Base-by-base conservation (phyloP, 2,888 invertebrate species). In the Trichacis sp. region DNA sequence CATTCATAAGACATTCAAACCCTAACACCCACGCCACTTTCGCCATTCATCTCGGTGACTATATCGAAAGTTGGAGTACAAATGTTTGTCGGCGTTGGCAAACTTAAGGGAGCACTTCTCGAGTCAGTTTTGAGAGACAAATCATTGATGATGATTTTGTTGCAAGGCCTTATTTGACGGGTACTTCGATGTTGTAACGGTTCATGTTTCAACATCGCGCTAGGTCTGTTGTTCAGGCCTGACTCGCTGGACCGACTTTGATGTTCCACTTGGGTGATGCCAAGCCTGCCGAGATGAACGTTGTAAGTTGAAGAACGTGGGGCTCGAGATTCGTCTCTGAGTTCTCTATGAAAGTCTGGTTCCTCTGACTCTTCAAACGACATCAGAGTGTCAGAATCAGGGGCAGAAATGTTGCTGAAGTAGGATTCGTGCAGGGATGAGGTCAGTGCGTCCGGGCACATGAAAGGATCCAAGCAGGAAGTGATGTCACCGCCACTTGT, bases 231-330 rank as follows among this genome's bases (percentile, higher is more conserved):
- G 1, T 67, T 68, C 5, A 74, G 70, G 33, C 83, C 71, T 0
- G 83, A 80, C 17, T 82, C 81, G 11, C 76, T 75, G 5, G 82
- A 83, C 43, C 70, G 79, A 57, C 80, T 83, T 55, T 83, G 82
- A 0, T 67, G 53, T 2, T 73, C 70, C 1, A 54, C 18, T 8
- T 67, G 48, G 9, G 53, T 63, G 20, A 63, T 36, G 17, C 42
- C 53, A 1, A 63, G 43, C 3, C 49, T 71, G 29, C 69, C 70
- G 29, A 80, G 73, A 73, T 79, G 82, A 19, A 77, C 75, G 17
- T 77, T 80, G 1, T 82, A 78, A 6, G 75, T 74, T 5, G 81
- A 79, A 4, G 68, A 63, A 1, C 73, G 70, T 1, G 72, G 68
- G 64, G 6, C 56, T 40, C 51, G 46, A 38, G 55, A 50, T 9